Evolutionary conservation across 2,888 invertebrate species (phyloP), one percentile per base, ranked within the genome.

Genomic region (Hydropsyche betteni): DNA sequence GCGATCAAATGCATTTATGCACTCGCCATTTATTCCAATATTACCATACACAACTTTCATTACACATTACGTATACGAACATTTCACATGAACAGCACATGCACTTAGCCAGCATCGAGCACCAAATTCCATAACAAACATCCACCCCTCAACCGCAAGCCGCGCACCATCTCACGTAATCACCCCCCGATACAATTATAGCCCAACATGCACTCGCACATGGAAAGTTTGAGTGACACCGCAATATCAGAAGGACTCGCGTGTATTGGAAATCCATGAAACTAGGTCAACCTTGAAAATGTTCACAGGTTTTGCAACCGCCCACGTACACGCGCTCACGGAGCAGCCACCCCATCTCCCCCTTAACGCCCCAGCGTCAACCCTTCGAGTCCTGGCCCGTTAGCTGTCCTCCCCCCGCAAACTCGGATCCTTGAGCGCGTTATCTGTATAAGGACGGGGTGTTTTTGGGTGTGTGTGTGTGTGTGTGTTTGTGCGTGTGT

Each of bases 251-350:
- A 53, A 53, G n/a, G 53, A 34, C 33, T n/a, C 52, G 5, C n/a
- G 34, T 53, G 53, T 70, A 53, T 70, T 53, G 70, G 53, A 70
- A 70, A 75, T 77, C 70, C 64, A 44, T 50, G 74, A 69, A 77
- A 77, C 74, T 77, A 77, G 77, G 77, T 75, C 77, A 77, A 77
- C 77, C 77, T 77, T 77, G 77, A 77, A 74, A 77, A 68, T 50
- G 77, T 55, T 75, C 69, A 53, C 77, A 77, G 77, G 75, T 75
- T 75, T 69, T 70, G 58, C 73, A 75, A 69, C 75, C 77, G 6
- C 16, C 16, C 4, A 55, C 6, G 16, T 16, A 55, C n/a, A 14
- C 64, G 61, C 69, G 73, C 50, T n/a, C 55, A 7, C 36, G 52
- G 51, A 50, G 38, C 50, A 4, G 24, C 6, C 10, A 44, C 44